Conservation (phyloP, 2,888 invertebrate species). For the Caenorhabditis macrosperma region DNA sequence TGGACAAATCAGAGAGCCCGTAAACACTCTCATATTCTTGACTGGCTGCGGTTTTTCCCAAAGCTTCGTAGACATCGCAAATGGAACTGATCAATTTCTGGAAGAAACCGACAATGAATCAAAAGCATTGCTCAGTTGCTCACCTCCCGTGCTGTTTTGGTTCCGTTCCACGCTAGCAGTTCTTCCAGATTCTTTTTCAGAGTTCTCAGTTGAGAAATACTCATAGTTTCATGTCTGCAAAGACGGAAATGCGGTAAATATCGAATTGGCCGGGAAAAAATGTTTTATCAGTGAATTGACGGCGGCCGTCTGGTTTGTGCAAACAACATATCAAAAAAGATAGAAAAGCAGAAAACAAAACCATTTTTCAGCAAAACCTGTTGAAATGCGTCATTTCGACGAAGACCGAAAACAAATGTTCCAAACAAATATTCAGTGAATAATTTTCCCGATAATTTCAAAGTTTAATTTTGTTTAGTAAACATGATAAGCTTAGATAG, state of each 20-base stretch:
- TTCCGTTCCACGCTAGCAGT: not conserved
- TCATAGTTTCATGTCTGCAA: conserved; percentile 38
- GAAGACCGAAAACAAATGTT: no score
- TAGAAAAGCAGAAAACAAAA: not conserved
- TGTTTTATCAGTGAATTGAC: not conserved
- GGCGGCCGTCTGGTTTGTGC: not conserved
- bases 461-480: no score
- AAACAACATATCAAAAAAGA: not conserved
- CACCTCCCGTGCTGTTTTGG: conserved; percentile 6
- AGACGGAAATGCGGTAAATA: conserved; percentile 1
- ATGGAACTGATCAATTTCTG: not conserved
- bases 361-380: no score
- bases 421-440: no score
- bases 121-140: not conserved
- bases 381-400: no score
- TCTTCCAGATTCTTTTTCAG: conserved; percentile 1
- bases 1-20: conserved; percentile 15
- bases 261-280: not conserved
- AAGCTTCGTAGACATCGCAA: not conserved
- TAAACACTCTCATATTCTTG: not conserved
- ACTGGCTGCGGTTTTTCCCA: not conserved
- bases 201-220: not conserved
- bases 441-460: no score
- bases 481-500: no score
- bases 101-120: not conserved